phyloP scores from a whole-genome alignment of 2,113 vertebrate species.

The Podilymbus podiceps region DNA sequence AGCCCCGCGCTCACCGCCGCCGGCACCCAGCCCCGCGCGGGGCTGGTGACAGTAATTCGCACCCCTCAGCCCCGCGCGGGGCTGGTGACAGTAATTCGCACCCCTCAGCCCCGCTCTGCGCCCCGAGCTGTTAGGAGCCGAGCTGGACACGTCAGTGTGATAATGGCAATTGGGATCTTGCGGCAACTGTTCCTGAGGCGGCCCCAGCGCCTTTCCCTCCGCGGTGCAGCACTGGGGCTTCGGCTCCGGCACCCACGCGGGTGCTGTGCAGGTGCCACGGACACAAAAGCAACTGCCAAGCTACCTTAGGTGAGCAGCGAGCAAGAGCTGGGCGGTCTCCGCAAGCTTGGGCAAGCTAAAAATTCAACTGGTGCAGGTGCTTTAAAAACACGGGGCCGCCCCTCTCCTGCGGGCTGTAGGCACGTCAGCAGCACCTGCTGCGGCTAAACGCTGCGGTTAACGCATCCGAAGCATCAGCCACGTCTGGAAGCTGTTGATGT shows the following conservation, averaged over 20 bases:
- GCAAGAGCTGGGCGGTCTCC: background rate
- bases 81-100: background rate
- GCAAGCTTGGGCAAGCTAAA: background rate
- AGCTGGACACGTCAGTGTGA: background rate
- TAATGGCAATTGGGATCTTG: background rate
- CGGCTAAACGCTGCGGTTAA: background rate
- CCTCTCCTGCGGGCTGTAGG: accelerated
- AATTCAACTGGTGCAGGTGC: background rate
- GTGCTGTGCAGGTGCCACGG: accelerated
- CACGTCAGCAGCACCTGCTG: background rate
- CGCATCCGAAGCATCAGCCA: background rate
- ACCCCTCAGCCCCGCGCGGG: too few relatives aligned
- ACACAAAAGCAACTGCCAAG: background rate
- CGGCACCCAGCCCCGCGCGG: background rate
- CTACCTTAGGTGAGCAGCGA: background rate
- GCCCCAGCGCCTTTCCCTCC: accelerated
- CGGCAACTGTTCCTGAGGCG: background rate
- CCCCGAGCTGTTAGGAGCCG: background rate
- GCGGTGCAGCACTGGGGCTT: background rate
- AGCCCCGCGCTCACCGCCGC: background rate
- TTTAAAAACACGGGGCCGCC: background rate
- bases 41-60: background rate
- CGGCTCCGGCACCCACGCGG: background rate
- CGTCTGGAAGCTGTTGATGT: background rate
- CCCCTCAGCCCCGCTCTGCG: background rate